Base-by-base conservation (phyloP, 2,797 vertebrate genomes). In the Girardinus metallicus region DNA sequence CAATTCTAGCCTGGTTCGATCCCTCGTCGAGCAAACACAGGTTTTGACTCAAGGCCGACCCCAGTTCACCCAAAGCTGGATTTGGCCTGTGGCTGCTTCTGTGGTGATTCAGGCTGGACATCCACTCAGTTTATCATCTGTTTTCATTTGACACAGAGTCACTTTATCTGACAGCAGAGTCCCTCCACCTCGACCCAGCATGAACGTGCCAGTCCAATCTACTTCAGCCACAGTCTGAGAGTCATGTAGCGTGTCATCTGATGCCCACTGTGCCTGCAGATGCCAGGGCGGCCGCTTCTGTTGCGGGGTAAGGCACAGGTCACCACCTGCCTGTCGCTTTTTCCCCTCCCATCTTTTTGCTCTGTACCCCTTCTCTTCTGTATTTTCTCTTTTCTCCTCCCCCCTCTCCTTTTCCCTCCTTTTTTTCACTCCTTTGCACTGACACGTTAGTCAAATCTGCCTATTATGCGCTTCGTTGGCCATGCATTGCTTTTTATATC, bases 401-500 rank as follows among this genome's bases (percentile, higher is more conserved):
- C 72, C 62, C 39, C 55, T 10, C 80, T 43, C 66, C 73, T 47
- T 1, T 64, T 44, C 71, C 49, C 82, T 82, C 80, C 64, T 74
- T 51, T 89, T 57, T 91, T 91, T 92, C 90, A 85, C 90, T 92
- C 77, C 74, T 88, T 89, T 93, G 87, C 91, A 87, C 93, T 82
- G 85, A 91, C 89, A 91, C 77, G 86, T 91, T 94, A 89, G 88
- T 93, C 88, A 91, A 91, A 93, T 93, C 90, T 92, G 89, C 80
- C 93, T 92, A 94, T 95, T 94, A 95, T 87, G 80, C 74, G 90
- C 93, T 94, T 86, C 80, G 85, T 86, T 93, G 92, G 81, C 82
- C 93, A 92, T 92, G 89, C 91, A 86, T 81, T 44, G 83, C 87
- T 91, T 92, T 94, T 93, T 93, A 92, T 92, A 93, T 93, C 89